Base-by-base conservation (phyloP, 2,113 vertebrate species). In the Corythornis cristatus region DNA sequence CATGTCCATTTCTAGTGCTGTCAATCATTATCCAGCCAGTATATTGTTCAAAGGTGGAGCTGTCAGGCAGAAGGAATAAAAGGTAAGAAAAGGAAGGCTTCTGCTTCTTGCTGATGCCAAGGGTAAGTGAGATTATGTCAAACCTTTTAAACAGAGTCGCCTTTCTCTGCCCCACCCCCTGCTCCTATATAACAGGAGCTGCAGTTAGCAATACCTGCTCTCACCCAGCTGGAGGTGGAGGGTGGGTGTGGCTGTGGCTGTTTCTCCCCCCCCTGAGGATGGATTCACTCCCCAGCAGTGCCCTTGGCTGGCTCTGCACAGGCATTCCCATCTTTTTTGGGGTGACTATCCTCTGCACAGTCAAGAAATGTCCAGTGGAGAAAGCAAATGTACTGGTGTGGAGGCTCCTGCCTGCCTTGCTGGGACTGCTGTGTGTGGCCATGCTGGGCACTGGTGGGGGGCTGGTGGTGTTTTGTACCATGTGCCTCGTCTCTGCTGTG, bases 11-110 rank as follows among this genome's bases (percentile, higher is more conserved):
- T 77, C 81, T 40, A 31, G 75, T 4, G 90, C 89, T 97, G 94
- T 98, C 97, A 98, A 94, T 98, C 83, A 96, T 97, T 97, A 96
- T 76, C 96, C 74, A 95, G 83, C 31, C 92, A 48, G 89, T 92
- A 21, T 31, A 62, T 93, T 66, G 80, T 93, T 96, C 89, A 77
- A 89, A 95, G 95, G 96, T 97, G 96, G 96, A 95, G 93, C 83
- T 81, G 70, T 85, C 81, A 90, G 91, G 82, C 78, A 87, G 73
- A 58, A 86, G 62, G 71, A 94, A 73, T 11, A 80, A 62, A 78
- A 96, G 92, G 93, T 93, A 67, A 56, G 46, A 54, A 61, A 40
- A 75, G 80, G 84, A 96, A 94, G 54, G 28, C 78, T 89, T 31
- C 70, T 91, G 90, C 94, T 97, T 94, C 88, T 77, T 81, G 73